phyloP scores from a whole-genome alignment of 2,113 vertebrate species.

The Hepsetus odoe region DNA sequence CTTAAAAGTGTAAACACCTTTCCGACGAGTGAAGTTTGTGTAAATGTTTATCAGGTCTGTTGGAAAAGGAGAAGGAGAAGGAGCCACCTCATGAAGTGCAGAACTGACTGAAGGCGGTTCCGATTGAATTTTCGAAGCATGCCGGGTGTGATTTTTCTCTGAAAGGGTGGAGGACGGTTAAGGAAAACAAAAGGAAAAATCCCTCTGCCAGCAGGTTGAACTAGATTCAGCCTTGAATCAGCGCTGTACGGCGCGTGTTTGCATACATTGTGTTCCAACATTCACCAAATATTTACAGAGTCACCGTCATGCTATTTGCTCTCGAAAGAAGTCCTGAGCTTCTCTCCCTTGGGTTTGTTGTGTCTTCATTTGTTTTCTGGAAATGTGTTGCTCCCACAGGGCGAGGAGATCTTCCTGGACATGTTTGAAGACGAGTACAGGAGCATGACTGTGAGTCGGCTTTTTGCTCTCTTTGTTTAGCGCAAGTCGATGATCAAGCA shows the following conservation, averaged over 20 bases:
- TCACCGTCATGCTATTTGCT: neutral
- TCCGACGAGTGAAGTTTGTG: too few species aligned
- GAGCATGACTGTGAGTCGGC: conserved; percentile 90
- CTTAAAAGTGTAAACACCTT: too few species aligned
- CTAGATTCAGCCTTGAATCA: too few species aligned
- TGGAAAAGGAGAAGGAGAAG: too few species aligned
- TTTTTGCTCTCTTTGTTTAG: neutral
- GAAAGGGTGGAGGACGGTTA: too few species aligned
- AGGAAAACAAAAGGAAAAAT: too few species aligned
- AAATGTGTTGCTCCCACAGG: conserved; percentile 72
- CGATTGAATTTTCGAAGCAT: too few species aligned
- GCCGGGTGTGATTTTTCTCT: too few species aligned
- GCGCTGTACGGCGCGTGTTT: neutral
- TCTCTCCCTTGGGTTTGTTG: neutral
- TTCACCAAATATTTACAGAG: neutral
- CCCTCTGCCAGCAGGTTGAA: too few species aligned
- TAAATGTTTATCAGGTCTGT: too few species aligned
- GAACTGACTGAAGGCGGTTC: too few species aligned
- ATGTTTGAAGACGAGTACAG: conserved; percentile 99
- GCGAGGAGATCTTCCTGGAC: conserved; percentile 98
- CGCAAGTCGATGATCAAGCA: conserved; percentile 7
- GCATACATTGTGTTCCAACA: neutral
- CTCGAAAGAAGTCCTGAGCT: neutral
- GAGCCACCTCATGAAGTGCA: too few species aligned
- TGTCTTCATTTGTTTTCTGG: neutral